Evolutionary conservation across 2,888 invertebrate genomes (phyloP).

Genomic region (Dendrolimus pini): DNA sequence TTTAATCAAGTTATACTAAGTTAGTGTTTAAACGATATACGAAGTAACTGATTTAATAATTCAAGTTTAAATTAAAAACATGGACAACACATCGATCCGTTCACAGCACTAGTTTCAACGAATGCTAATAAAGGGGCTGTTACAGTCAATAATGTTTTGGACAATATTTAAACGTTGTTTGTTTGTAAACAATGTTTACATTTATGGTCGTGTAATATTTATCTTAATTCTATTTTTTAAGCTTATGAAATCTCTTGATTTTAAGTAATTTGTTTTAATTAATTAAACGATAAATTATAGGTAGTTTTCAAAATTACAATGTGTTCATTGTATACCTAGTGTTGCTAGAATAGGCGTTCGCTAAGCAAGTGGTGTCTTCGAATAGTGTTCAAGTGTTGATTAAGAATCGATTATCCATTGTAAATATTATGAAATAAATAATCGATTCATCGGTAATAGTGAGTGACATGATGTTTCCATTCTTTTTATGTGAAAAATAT

Average conservation of each 20-base stretch:
- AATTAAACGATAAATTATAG: background rate
- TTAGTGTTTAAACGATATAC: too few species aligned
- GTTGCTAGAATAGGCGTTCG: slow-evolving; percentile 53
- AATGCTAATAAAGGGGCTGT: too few species aligned
- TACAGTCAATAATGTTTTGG: too few species aligned
- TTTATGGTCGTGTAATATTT: too few species aligned
- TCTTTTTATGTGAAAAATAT: slow-evolving; percentile 13
- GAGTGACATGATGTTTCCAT: slow-evolving; percentile 22
- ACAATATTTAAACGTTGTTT: too few species aligned
- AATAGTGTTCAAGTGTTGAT: slow-evolving; percentile 43
- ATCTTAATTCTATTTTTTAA: too few species aligned
- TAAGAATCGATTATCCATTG: slow-evolving; percentile 33
- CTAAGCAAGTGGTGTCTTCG: slow-evolving; percentile 38
- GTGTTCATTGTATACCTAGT: slow-evolving; percentile 66
- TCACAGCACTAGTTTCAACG: too few species aligned
- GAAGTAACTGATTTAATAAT: too few species aligned
- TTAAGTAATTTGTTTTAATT: background rate
- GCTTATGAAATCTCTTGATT: background rate
- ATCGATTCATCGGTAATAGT: slow-evolving; percentile 26
- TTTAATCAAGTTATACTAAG: too few species aligned
- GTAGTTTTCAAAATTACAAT: slow-evolving; percentile 40
- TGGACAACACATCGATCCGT: too few species aligned
- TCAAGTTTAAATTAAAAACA: too few species aligned
- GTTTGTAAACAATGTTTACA: too few species aligned
- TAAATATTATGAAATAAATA: slow-evolving; percentile 30